Conservation (phyloP, 2,113 vertebrate genomes). For the Chaetodon trifascialis region DNA sequence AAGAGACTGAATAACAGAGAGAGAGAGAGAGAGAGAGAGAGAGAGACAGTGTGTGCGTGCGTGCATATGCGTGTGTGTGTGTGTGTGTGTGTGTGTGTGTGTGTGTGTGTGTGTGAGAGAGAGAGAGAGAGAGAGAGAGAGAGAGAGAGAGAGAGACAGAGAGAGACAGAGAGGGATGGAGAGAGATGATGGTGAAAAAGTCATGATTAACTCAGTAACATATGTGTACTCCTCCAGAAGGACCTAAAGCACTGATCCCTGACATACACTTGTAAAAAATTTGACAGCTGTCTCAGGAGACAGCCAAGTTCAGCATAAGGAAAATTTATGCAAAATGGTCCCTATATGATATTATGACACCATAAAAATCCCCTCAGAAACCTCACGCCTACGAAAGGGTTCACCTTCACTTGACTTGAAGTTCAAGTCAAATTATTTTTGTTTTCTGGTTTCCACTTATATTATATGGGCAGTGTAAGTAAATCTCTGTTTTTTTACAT, state of each 20-base stretch:
- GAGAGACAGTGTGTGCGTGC: neutral
- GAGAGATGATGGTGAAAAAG: constrained; percentile 18
- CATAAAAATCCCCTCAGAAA: neutral
- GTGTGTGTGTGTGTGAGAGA: too few relatives aligned
- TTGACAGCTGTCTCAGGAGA: neutral
- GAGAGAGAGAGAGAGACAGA: neutral
- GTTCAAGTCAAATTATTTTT: neutral
- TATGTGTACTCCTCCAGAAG: constrained; percentile 28
- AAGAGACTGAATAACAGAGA: constrained; percentile 55
- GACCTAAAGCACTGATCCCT: constrained; percentile 20
- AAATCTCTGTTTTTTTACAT: neutral
- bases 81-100: too few relatives aligned
- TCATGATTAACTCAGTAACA: constrained; percentile 27
- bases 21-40: neutral
- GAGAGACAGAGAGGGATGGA: neutral
- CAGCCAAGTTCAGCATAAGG: constrained; percentile 4
- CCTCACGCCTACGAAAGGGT: neutral
- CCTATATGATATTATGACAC: neutral
- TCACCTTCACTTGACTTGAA: constrained; percentile 20
- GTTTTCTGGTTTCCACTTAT: neutral
- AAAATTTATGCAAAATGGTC: neutral
- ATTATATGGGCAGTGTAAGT: neutral
- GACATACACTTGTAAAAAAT: neutral
- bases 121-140: neutral
- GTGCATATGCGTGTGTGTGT: too few relatives aligned